These are phyloP conservation scores for Mesitornis unicolor DNA, from an alignment of 2,113 vertebrate species.

Conservation along the genomic window DNA sequence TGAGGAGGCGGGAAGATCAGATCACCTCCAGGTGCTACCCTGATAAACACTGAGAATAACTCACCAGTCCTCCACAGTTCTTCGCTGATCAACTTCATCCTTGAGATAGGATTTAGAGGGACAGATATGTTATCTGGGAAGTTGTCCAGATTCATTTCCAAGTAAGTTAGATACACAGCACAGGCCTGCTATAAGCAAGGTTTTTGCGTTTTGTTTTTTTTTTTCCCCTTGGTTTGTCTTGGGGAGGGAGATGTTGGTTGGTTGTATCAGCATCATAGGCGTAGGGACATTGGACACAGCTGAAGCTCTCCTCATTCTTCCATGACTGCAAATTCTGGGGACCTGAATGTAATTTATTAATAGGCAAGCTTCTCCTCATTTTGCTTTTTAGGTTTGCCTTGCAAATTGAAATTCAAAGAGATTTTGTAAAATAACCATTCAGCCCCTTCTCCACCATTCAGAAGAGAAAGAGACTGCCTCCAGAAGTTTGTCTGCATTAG, in stretches of 20 bases:
- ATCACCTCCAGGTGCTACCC: slow-evolving; percentile 55
- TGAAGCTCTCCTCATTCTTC: not conserved
- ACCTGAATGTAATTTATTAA: not conserved
- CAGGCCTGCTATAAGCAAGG: not conserved
- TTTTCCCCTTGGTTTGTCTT: fast-evolving
- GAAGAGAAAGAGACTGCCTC: not conserved
- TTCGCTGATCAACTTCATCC: not conserved
- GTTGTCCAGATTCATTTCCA: slow-evolving; percentile 23
- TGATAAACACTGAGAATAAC: slow-evolving; percentile 31
- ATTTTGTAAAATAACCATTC: not conserved
- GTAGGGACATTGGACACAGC: not conserved
- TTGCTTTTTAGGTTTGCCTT: not conserved
- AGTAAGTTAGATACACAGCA: not conserved
- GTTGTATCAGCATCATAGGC: not conserved
- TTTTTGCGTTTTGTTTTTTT: not conserved
- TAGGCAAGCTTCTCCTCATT: not conserved
- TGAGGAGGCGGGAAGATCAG: slow-evolving; percentile 45
- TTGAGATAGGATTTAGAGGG: not conserved
- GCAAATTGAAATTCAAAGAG: not conserved
- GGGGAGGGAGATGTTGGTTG: not conserved
- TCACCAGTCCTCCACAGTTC: not conserved
- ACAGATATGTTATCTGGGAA: slow-evolving; percentile 20
- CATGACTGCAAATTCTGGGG: not conserved
- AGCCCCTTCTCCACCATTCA: not conserved
- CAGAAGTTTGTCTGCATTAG: not conserved